Percentiles rank a stretch among this genome's conserved stretches.
Evolutionary conservation across 2,797 vertebrate species (phyloP).

Genomic region (Paratrypauchen microcephalus): DNA sequence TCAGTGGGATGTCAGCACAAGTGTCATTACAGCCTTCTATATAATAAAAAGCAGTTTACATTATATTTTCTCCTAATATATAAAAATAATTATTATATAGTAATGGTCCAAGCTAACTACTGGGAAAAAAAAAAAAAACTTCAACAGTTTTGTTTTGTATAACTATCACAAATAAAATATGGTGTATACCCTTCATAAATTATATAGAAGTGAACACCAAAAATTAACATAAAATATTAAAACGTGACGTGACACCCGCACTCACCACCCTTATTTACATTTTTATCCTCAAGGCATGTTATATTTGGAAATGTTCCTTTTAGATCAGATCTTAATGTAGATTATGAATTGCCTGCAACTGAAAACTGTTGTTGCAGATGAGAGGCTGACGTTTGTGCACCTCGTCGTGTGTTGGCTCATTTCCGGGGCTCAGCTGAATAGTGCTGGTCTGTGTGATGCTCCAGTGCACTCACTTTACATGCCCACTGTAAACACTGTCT

Average conservation of each 20-base stretch:
- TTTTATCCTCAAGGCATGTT: not conserved
- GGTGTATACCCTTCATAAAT: not conserved
- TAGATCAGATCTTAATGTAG: not conserved
- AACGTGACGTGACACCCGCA: not conserved
- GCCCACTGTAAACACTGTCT: slow-evolving; percentile 81
- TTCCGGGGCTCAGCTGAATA: slow-evolving; percentile 79
- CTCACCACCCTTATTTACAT: not conserved
- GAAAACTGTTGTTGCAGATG: slow-evolving; percentile 38
- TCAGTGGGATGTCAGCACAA: slow-evolving; percentile 53
- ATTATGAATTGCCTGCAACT: not conserved
- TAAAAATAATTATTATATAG: not conserved
- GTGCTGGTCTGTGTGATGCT: slow-evolving; percentile 75
- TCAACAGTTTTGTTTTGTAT: not conserved
- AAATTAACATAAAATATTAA: not conserved
- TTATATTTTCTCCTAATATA: not conserved
- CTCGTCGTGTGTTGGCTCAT: slow-evolving; percentile 68
- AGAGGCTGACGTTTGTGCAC: slow-evolving; percentile 66
- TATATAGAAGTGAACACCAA: not conserved
- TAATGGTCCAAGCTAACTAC: not conserved
- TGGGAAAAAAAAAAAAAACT: not conserved
- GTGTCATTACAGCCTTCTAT: slow-evolving; percentile 34
- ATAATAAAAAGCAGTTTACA: slow-evolving; percentile 30
- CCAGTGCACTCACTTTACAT: slow-evolving; percentile 78
- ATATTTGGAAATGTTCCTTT: not conserved
- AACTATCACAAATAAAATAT: not conserved